Evolutionary conservation across 2,113 vertebrate species (phyloP).

Genomic region (Alectura lathami): DNA sequence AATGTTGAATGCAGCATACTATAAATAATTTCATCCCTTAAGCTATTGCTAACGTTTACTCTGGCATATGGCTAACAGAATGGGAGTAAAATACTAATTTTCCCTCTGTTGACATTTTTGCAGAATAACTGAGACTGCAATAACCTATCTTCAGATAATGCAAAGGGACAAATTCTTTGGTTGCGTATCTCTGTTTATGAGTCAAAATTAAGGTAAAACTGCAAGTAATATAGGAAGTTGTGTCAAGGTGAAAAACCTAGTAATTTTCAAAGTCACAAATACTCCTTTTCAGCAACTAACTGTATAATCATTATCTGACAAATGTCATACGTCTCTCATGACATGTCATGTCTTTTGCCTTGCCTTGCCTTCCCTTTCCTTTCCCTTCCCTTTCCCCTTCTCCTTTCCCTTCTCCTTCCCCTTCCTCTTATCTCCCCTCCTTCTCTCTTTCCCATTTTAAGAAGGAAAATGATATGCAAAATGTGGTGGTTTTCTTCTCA

Average conservation of each 20-base stretch:
- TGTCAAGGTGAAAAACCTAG: not conserved
- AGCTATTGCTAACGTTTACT: slow-evolving; percentile 10
- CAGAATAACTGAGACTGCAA: not conserved
- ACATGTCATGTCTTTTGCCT: too few relatives aligned
- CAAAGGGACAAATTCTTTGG: not conserved
- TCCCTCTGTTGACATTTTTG: not conserved
- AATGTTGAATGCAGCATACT: not conserved
- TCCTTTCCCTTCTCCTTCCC: not conserved
- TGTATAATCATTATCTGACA: not conserved
- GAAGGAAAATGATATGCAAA: not conserved
- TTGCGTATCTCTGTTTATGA: not conserved
- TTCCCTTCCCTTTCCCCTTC: fast-evolving
- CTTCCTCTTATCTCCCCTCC: not conserved
- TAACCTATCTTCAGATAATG: not conserved
- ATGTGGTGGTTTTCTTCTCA: not conserved
- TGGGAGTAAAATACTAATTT: not conserved
- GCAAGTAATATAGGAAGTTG: not conserved
- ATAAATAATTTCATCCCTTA: slow-evolving; percentile 8
- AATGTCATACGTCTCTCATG: not conserved
- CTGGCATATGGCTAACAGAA: slow-evolving; percentile 2
- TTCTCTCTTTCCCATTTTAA: too few relatives aligned
- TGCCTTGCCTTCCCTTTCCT: too few relatives aligned
- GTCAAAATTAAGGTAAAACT: not conserved
- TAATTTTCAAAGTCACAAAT: not conserved
- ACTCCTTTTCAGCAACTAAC: not conserved